Evolutionary conservation across 2,888 invertebrate genomes (phyloP).

Genomic region (Hoplodrina blanda): DNA sequence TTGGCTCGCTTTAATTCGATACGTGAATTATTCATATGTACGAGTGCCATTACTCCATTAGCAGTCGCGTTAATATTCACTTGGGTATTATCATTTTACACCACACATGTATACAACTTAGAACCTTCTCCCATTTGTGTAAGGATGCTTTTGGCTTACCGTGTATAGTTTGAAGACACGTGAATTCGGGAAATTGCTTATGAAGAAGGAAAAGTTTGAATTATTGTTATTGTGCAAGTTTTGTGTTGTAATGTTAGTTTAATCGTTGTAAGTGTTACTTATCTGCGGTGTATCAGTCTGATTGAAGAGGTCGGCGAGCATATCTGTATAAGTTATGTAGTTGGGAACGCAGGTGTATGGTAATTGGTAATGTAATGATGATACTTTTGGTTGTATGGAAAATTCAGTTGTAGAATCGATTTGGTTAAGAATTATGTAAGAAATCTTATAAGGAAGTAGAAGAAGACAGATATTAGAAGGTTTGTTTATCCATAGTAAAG

Average conservation of each 20-base stretch:
- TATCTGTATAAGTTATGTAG: conserved; percentile 7
- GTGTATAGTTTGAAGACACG: conserved; percentile 61
- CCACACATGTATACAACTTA: conserved; percentile 29
- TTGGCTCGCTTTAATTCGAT: conserved; percentile 73
- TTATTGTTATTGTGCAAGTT: conserved; percentile 70
- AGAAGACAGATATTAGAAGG: not conserved
- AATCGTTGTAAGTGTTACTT: conserved; percentile 57
- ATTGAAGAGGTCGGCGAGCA: conserved; percentile 42
- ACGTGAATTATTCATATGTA: conserved; percentile 76
- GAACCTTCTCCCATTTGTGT: conserved; percentile 27
- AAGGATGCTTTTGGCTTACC: conserved; percentile 37
- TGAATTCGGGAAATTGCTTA: conserved; percentile 69
- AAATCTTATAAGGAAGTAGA: not conserved
- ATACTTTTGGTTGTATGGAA: conserved; percentile 10
- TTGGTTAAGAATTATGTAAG: not conserved
- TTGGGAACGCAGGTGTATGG: conserved; percentile 13
- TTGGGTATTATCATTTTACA: conserved; percentile 65
- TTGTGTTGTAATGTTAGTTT: conserved; percentile 66
- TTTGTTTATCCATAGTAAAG: not conserved
- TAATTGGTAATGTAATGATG: conserved; percentile 4
- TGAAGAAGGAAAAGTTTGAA: conserved; percentile 70
- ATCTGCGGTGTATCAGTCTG: conserved; percentile 51
- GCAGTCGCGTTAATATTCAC: conserved; percentile 73
- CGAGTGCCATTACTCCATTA: conserved; percentile 75
- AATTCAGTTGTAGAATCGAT: conserved; percentile 14